A percentile compares a stretch with the other conserved stretches of the same genome.
Conservation (phyloP, 2,888 invertebrate species). For the Eugnorisma glareosa region DNA sequence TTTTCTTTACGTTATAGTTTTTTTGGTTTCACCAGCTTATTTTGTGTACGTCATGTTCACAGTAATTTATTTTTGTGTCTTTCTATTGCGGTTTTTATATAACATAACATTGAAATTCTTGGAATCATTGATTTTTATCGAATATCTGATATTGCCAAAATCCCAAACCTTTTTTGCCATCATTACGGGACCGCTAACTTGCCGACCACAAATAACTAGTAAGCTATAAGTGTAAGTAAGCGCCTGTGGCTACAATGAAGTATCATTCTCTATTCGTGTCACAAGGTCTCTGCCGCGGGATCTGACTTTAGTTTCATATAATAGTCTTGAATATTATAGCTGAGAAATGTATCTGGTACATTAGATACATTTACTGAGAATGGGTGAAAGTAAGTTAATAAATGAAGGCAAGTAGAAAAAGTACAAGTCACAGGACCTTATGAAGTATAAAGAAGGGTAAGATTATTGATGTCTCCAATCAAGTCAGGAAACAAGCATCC, state of each 20-base stretch:
- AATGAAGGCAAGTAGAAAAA: neutral
- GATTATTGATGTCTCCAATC: neutral
- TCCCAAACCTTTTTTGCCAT: constrained; percentile 63
- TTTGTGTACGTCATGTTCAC: neutral
- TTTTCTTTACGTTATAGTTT: neutral
- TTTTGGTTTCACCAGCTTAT: neutral
- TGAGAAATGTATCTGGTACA: constrained; percentile 9
- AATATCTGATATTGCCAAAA: neutral
- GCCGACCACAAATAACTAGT: constrained; percentile 75
- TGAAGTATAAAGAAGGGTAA: neutral
- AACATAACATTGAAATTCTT: neutral
- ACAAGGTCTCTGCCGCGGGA: constrained; percentile 66
- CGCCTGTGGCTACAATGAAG: constrained; percentile 71
- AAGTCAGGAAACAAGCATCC: neutral
- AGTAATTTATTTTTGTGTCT: neutral
- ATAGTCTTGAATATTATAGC: constrained; percentile 16
- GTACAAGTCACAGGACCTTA: neutral
- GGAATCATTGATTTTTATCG: neutral
- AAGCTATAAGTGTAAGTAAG: constrained; percentile 66
- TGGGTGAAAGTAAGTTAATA: neutral
- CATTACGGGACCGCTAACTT: constrained; percentile 73
- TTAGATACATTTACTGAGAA: neutral
- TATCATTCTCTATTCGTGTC: constrained; percentile 80
- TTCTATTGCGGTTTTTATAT: neutral
- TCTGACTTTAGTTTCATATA: constrained; percentile 44